Conservation (phyloP, 1,140 invertebrate species). For the Galleria mellonella region DNA sequence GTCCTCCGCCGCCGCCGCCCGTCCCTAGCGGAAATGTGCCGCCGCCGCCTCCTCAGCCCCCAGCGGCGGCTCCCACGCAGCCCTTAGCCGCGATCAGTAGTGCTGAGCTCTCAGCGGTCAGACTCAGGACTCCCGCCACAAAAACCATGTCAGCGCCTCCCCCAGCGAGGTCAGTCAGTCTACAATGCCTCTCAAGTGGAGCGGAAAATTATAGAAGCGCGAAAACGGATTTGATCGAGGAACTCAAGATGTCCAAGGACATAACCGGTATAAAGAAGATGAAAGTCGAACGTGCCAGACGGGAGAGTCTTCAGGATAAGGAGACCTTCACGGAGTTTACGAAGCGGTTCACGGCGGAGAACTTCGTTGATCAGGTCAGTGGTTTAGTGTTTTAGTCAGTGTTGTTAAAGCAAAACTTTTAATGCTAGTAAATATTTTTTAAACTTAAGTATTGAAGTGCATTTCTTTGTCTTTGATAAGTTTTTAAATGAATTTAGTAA, state of each 20-base stretch:
- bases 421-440: too few species aligned
- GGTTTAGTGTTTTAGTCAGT: background rate
- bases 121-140: slow-evolving; percentile 82
- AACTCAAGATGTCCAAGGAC: slow-evolving; percentile 91
- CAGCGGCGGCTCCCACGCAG: slow-evolving; percentile 69
- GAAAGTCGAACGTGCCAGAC: slow-evolving; percentile 89
- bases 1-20: slow-evolving; percentile 70
- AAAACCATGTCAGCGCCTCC: slow-evolving; percentile 88
- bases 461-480: too few species aligned
- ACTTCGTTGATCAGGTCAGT: slow-evolving; percentile 91
- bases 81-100: slow-evolving; percentile 89
- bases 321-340: slow-evolving; percentile 87
- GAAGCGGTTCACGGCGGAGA: slow-evolving; percentile 88
- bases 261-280: slow-evolving; percentile 92
- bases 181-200: slow-evolving; percentile 80
- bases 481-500: too few species aligned
- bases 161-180: slow-evolving; percentile 80
- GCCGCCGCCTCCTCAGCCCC: slow-evolving; percentile 74
- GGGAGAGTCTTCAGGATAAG: slow-evolving; percentile 86
- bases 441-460: too few species aligned
- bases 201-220: slow-evolving; percentile 82
- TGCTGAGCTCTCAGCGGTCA: slow-evolving; percentile 88
- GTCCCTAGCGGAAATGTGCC: slow-evolving; percentile 68
- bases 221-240: slow-evolving; percentile 91
- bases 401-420: too few species aligned